Percentiles rank a stretch among this genome's conserved stretches.
Evolutionary conservation across 2,888 invertebrate species (phyloP).

Genomic region (Drosophila fulvimacula): DNA sequence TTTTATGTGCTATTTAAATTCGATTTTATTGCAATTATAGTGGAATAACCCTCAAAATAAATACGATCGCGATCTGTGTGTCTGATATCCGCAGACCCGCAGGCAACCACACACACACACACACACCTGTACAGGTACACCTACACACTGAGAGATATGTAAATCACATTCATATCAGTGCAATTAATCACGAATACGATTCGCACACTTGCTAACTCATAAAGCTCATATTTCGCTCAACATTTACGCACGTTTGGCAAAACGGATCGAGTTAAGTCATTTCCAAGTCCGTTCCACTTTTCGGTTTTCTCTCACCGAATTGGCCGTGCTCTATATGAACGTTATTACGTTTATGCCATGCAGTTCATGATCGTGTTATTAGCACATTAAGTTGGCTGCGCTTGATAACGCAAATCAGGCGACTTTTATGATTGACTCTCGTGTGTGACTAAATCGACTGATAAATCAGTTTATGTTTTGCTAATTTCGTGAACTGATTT

Average conservation of each 20-base stretch:
- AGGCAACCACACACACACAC: background rate
- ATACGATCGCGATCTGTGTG: conserved; percentile 28
- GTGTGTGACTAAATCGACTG: background rate
- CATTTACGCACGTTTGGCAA: conserved; percentile 74
- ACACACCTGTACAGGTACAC: background rate
- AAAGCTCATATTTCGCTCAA: conserved; percentile 64
- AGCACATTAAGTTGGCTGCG: conserved; percentile 18
- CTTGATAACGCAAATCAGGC: background rate
- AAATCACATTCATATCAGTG: conserved; percentile 47
- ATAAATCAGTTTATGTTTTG: background rate
- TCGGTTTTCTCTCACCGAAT: conserved; percentile 13
- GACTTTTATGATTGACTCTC: background rate
- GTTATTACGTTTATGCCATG: conserved; percentile 2
- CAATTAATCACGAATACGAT: conserved; percentile 60
- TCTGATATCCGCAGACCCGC: conserved; percentile 13
- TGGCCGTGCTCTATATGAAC: conserved; percentile 25
- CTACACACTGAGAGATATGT: conserved; percentile 8
- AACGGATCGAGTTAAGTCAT: conserved; percentile 15
- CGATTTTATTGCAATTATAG: conserved; percentile 76
- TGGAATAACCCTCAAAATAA: conserved; percentile 59
- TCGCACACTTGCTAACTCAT: conserved; percentile 64
- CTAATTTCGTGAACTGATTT: background rate
- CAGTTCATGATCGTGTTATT: conserved; percentile 8
- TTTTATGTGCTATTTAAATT: conserved; percentile 74
- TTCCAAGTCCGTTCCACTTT: background rate